Evolutionary conservation across 2,797 vertebrate species (phyloP), one percentile per base, ranked within the genome.

Genomic region (Lepilemur septentrionalis): DNA sequence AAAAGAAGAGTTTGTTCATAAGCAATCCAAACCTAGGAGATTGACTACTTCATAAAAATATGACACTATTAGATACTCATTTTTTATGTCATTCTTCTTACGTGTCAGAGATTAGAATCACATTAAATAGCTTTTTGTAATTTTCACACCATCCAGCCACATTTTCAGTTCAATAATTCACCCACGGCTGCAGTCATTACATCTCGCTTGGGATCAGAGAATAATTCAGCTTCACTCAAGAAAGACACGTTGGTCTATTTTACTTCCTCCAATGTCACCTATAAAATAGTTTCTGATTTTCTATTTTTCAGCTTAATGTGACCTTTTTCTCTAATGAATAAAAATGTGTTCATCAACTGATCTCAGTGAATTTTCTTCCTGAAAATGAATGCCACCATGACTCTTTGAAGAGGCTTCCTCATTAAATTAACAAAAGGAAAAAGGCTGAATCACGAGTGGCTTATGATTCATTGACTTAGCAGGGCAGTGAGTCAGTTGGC

Each of bases 301-400:
- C 78, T 79, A 1, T 30, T 93, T 92, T 92, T 93, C 69, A 84
- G 9, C 63, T 93, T 94, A 72, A 89, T 75, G 32, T 94, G 96
- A 94, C 96, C 94, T 96, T 94, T 91, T 48, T 38, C 59, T 75
- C 15, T 85, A 93, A 92, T 95, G 91, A 97, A 92, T 91, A 90
- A 90, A 95, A 94, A 92, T 94, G 72, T 81, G 73, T 76, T 97
- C 95, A 96, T 93, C 69, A 94, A 61, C 52, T 65, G 22, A 94
- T 79, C 67, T 94, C 90, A 10, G 81, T 65, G 38, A 76, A 35
- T 55, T 95, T 95, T 94, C 80, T 75, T 89, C 65, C 67, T 93
- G 90, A 75, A 88, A 96, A 79, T 67, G 81, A 96, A 84, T 79
- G 18, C 18, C 52, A 30, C 15, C 4, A 35, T 89, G 76, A 55